Evolutionary conservation across 1,140 invertebrate genomes (phyloP).

Genomic region (Chironomus tepperi): DNA sequence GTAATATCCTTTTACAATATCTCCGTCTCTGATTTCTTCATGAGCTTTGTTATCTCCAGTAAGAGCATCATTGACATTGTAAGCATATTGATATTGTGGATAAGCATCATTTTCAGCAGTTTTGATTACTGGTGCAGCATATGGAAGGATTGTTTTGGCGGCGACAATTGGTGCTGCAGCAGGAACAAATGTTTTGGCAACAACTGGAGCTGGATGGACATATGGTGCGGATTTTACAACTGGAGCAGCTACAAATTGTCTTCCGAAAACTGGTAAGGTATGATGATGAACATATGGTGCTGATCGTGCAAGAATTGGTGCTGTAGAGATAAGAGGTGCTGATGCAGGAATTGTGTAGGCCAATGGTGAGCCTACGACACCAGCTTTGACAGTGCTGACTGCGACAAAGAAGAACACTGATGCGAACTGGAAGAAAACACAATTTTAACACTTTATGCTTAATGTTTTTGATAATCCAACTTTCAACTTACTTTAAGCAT

Average conservation of each 20-base stretch:
- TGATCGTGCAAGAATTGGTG: not conserved
- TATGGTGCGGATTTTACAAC: not conserved
- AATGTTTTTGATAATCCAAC: not conserved
- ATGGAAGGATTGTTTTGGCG: not conserved
- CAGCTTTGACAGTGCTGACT: not conserved
- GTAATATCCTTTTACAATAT: slow-evolving; percentile 48
- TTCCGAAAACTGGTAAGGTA: not conserved
- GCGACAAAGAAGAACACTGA: slow-evolving; percentile 22
- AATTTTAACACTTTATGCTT: slow-evolving; percentile 23
- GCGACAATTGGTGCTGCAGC: not conserved
- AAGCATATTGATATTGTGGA: slow-evolving; percentile 48
- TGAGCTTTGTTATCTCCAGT: slow-evolving; percentile 50
- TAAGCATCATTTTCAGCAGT: slow-evolving; percentile 38
- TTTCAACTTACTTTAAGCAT: slow-evolving; percentile 36
- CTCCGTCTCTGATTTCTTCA: slow-evolving; percentile 47
- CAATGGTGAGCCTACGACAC: not conserved
- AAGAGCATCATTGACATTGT: slow-evolving; percentile 45
- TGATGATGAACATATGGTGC: not conserved
- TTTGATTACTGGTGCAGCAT: not conserved
- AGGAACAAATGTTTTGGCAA: not conserved
- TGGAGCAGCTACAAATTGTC: not conserved
- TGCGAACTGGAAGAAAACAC: slow-evolving; percentile 24
- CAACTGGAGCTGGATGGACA: not conserved
- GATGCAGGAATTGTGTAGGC: not conserved
- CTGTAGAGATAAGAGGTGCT: not conserved